Evolutionary conservation across 92 coral and sea anemone genomes (phyloP).

Genomic region (Blastomussa wellsi): DNA sequence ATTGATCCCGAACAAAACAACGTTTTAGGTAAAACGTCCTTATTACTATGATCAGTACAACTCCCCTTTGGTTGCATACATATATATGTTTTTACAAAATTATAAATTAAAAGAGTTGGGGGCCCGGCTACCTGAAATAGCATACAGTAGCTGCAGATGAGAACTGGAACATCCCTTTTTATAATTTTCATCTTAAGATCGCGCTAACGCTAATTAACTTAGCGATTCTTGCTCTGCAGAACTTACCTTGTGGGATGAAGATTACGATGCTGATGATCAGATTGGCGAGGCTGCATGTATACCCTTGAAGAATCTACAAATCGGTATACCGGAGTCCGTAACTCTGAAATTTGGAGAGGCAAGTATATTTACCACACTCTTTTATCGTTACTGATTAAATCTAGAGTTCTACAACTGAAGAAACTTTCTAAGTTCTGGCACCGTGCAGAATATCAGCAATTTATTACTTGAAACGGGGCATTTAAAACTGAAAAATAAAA

Average conservation of each 20-base stretch:
- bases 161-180: background rate
- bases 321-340: constrained; percentile 20
- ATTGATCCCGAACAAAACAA: constrained; percentile 49
- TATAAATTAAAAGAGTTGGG: no score
- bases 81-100: no score
- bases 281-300: constrained; percentile 33
- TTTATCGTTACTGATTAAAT: background rate
- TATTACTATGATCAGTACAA: no score
- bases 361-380: background rate
- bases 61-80: no score
- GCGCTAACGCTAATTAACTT: background rate
- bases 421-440: no score
- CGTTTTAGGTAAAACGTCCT: constrained; percentile 54
- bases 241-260: constrained; percentile 53
- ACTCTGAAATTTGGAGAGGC: constrained; percentile 47
- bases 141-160: no score
- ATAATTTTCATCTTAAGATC: background rate
- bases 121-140: no score
- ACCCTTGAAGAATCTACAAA: constrained; percentile 3
- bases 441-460: no score
- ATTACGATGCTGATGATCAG: constrained; percentile 42
- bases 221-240: constrained; percentile 12
- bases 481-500: background rate
- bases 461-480: background rate
- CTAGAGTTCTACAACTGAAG: no score